These are phyloP conservation scores for Theristicus caerulescens DNA, from an alignment of 2,113 vertebrate genomes.

Conservation along the genomic window DNA sequence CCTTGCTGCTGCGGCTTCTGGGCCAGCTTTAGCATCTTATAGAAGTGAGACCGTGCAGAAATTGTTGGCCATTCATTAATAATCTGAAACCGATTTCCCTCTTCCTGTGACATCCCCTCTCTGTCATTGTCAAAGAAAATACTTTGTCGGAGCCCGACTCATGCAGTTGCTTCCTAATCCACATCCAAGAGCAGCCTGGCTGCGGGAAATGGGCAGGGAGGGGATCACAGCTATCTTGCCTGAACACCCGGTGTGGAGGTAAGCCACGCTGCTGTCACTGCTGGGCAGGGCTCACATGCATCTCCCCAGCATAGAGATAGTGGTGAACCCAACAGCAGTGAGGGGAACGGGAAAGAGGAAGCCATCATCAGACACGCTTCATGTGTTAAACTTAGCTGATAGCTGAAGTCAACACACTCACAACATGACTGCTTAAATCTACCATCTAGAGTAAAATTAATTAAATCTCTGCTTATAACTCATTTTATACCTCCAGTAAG, in stretches of 20 bases:
- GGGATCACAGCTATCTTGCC: background rate
- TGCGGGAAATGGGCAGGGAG: background rate
- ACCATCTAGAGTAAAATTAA: background rate
- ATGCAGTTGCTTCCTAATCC: background rate
- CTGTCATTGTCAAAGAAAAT: background rate
- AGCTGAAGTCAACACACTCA: background rate
- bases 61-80: background rate
- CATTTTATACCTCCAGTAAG: background rate
- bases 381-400: background rate
- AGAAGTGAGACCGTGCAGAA: background rate
- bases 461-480: background rate
- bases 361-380: background rate
- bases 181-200: background rate
- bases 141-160: background rate
- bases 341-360: background rate
- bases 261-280: background rate
- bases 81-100: background rate
- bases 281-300: background rate
- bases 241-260: background rate
- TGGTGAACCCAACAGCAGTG: background rate
- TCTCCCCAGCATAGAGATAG: background rate
- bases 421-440: background rate
- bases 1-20: background rate
- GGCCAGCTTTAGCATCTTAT: background rate
- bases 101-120: background rate